Evolutionary conservation across 2,888 invertebrate genomes (phyloP).

Genomic region (Eurytoma californica): DNA sequence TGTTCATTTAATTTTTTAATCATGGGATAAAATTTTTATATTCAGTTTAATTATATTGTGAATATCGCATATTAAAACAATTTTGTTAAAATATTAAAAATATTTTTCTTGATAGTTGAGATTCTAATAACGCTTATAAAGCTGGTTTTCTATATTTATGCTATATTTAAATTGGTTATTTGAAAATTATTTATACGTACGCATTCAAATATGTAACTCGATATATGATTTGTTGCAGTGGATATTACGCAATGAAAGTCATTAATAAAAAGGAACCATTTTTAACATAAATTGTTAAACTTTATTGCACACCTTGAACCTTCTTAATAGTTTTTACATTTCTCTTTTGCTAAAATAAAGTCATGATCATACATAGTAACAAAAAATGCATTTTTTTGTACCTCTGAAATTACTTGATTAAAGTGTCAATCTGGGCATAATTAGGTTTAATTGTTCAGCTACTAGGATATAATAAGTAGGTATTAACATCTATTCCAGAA

Average conservation of each 20-base stretch:
- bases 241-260: slow-evolving; percentile 48
- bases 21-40: no score
- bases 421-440: no score
- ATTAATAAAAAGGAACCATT: slow-evolving; percentile 52
- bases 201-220: slow-evolving; percentile 46
- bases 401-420: no score
- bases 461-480: no score
- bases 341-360: slow-evolving; percentile 5
- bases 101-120: slow-evolving; percentile 40
- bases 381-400: no score
- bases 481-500: no score
- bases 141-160: slow-evolving; percentile 38
- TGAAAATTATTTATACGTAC: slow-evolving; percentile 40
- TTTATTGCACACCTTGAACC: slow-evolving; percentile 45
- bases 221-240: slow-evolving; percentile 49
- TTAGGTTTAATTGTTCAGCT: no score
- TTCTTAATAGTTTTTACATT: slow-evolving; percentile 12
- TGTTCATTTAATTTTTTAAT: not conserved
- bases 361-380: slow-evolving; percentile 8
- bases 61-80: not conserved
- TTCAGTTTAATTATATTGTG: not conserved
- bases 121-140: slow-evolving; percentile 34
- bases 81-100: slow-evolving; percentile 22
- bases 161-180: slow-evolving; percentile 31
- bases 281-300: slow-evolving; percentile 30